phyloP scores from a whole-genome alignment of 2,888 invertebrate species.

The Axea sp. region DNA sequence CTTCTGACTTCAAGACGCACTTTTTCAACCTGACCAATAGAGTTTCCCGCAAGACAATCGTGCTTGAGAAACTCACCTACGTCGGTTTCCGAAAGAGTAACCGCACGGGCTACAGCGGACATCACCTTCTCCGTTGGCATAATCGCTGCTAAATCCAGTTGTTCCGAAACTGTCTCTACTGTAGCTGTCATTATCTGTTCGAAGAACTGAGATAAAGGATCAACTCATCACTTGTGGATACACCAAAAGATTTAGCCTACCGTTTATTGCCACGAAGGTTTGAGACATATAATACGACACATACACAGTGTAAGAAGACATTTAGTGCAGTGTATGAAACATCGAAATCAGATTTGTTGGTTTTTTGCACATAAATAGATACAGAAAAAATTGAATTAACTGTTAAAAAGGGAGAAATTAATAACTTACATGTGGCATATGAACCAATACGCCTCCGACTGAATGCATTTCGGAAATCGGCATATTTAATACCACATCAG shows the following conservation, averaged over 20 bases:
- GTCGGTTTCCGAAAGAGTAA: constrained; percentile 93
- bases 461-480: constrained; percentile 85
- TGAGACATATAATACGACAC: constrained; percentile 65
- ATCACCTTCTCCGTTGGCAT: constrained; percentile 88
- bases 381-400: constrained; percentile 5
- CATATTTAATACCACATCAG: constrained; percentile 83
- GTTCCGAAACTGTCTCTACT: constrained; percentile 95
- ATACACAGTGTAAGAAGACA: constrained; percentile 64
- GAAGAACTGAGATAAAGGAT: constrained; percentile 79
- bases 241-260: constrained; percentile 72
- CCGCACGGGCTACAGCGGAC: constrained; percentile 90
- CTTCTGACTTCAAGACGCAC: constrained; percentile 28
- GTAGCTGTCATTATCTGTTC: constrained; percentile 95
- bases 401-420: neutral
- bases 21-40: constrained; percentile 18
- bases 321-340: constrained; percentile 60
- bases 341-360: constrained; percentile 44
- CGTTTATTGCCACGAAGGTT: constrained; percentile 68
- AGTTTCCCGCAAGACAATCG: too few species aligned
- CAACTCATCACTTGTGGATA: constrained; percentile 72
- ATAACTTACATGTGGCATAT: constrained; percentile 93
- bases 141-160: constrained; percentile 92
- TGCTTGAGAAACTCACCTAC: constrained; percentile 82
- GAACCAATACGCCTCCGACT: constrained; percentile 92
- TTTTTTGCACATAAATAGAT: constrained; percentile 28